phyloP scores from a whole-genome alignment of 2,888 invertebrate species.

The Cataglyphis livida region DNA sequence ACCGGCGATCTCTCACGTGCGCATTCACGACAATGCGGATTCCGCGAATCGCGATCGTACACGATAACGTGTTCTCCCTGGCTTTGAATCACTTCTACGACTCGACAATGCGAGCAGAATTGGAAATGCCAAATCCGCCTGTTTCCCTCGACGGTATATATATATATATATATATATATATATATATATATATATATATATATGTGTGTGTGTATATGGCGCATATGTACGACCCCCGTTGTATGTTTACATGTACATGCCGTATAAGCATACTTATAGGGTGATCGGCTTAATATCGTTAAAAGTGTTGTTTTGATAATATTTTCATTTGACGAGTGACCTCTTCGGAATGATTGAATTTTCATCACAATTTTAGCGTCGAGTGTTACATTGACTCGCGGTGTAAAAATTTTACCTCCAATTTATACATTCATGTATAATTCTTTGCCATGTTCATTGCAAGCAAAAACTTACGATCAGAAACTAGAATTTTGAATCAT shows the following conservation, averaged over 20 bases:
- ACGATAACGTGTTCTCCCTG: constrained; percentile 55
- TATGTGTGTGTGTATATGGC: not conserved
- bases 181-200: not conserved
- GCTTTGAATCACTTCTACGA: constrained; percentile 66
- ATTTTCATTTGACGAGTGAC: not conserved
- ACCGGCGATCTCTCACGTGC: constrained; percentile 47
- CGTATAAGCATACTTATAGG: constrained; percentile 40
- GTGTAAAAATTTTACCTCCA: not conserved
- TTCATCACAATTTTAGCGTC: not conserved
- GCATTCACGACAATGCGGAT: constrained; percentile 52
- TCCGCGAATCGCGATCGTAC: constrained; percentile 61
- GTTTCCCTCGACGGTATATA: constrained; percentile 29
- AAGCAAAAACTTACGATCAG: not conserved
- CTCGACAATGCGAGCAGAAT: constrained; percentile 66
- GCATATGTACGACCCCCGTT: constrained; percentile 13
- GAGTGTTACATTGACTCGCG: not conserved
- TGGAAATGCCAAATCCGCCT: constrained; percentile 68
- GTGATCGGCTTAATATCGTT: constrained; percentile 19
- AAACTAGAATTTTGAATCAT: not conserved
- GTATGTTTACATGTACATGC: constrained; percentile 35
- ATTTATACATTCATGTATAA: constrained; percentile 23
- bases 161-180: not conserved
- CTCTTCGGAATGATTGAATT: not conserved
- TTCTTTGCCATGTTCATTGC: constrained; percentile 2
- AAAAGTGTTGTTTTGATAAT: not conserved